phyloP scores from a whole-genome alignment of 2,888 invertebrate species.

The Uloborus plumipes region DNA sequence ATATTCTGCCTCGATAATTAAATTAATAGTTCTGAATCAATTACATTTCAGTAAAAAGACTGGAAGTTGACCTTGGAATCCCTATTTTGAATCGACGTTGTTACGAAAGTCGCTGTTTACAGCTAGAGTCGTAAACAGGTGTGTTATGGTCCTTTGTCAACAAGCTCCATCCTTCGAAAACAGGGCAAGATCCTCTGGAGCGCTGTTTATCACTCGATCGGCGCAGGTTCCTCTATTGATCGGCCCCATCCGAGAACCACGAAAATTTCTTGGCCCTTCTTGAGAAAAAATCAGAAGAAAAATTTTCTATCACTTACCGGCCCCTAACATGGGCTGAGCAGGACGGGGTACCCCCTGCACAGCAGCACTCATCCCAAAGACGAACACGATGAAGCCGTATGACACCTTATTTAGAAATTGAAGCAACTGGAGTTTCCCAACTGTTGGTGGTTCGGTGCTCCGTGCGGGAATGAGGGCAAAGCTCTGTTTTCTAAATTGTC shows the following conservation, averaged over 20 bases:
- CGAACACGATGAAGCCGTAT: constrained; percentile 63
- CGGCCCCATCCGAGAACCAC: constrained; percentile 15
- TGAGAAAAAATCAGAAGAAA: not conserved
- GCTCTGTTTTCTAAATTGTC: too few species aligned
- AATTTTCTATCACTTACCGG: constrained; percentile 32
- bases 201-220: not conserved
- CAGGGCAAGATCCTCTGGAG: not conserved
- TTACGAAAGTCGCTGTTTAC: too few species aligned
- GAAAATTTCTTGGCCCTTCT: not conserved
- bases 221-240: constrained; percentile 48
- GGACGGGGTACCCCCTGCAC: constrained; percentile 61
- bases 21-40: too few species aligned
- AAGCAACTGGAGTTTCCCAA: too few species aligned
- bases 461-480: too few species aligned
- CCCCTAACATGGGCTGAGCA: constrained; percentile 44
- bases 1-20: too few species aligned
- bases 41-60: too few species aligned
- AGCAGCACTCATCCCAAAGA: constrained; percentile 63
- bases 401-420: not conserved
- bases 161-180: not conserved
- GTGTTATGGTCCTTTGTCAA: not conserved
- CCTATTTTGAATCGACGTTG: too few species aligned
- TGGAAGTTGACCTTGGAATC: too few species aligned
- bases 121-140: too few species aligned
- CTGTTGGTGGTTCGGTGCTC: too few species aligned